Base-by-base conservation (phyloP, 2,888 invertebrate genomes). In the Brenthis hecate region DNA sequence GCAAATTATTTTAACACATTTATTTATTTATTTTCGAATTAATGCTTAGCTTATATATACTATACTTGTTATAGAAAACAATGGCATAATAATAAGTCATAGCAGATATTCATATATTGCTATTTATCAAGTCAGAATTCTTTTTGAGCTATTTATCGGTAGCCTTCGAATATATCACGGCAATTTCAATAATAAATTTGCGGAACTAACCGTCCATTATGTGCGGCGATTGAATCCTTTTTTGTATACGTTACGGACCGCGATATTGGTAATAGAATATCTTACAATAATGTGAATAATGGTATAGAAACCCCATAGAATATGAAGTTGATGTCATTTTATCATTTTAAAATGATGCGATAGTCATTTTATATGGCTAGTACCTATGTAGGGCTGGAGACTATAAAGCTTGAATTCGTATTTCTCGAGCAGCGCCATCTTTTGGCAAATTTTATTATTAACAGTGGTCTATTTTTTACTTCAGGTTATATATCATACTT, bases 111-210 rank as follows among this genome's bases (percentile, higher is more conserved):
- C 61, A 19, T 13, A n/a, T 51, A 36, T 62, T 62, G 53, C 36
- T 62, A 19, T 53, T 32, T 62, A 43, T 8, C 1, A 1, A 43
- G 13, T 53, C 13, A 51, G 16, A 51, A 61, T 61, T 61, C 51
- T 51, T 62, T 62, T 53, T 16, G 51, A 62, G 70, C 75, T 76
- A 77, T 80, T 80, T 77, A 76, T 67, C 65, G 66, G 71, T 76
- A 78, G 73, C 77, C 79, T 80, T 79, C 76, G 72, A 50, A 60
- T 65, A 64, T 66, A 75, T 76, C 74, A 79, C 76, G 80, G 74
- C 77, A 79, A 80, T 83, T 80, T 81, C 74, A 77, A 75, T 74
- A 76, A 76, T 74, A 83, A 82, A 83, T 79, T 75, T 76, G 76
- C 81, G 81, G 79, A 80, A 82, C 81, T 72, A 73, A 77, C 66